phyloP scores from a whole-genome alignment of 2,797 vertebrate species.

The Holocentrus rufus region DNA sequence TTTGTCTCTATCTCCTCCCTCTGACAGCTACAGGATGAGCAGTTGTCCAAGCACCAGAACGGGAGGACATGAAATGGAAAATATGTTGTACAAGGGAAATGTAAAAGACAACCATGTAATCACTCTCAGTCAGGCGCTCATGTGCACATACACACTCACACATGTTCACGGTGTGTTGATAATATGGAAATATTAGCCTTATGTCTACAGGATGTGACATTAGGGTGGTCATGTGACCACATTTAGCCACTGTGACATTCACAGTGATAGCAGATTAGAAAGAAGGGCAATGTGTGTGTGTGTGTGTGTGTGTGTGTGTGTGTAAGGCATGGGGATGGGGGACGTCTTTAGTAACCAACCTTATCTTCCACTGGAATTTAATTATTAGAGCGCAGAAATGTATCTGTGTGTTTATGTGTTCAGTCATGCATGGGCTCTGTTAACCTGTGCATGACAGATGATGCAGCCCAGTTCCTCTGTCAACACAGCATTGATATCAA shows the following conservation, averaged over 20 bases:
- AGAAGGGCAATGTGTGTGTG: constrained; percentile 43
- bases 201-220: constrained; percentile 63
- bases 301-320: constrained; percentile 25
- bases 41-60: constrained; percentile 14
- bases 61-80: constrained; percentile 27
- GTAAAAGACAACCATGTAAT: background rate
- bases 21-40: constrained; percentile 36
- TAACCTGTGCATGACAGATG: constrained; percentile 24
- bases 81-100: constrained; percentile 25
- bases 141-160: constrained; percentile 12
- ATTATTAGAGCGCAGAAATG: constrained; percentile 59
- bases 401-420: constrained; percentile 37
- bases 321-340: background rate
- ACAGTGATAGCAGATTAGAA: constrained; percentile 52
- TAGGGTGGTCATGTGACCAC: constrained; percentile 29
- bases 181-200: constrained; percentile 41
- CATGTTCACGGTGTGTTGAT: constrained; percentile 6
- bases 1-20: constrained; percentile 45
- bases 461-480: constrained; percentile 3
- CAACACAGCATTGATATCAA: too few relatives aligned
- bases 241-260: constrained; percentile 66
- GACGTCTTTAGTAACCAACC: constrained; percentile 30
- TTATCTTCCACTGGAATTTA: constrained; percentile 58
- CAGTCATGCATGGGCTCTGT: constrained; percentile 16
- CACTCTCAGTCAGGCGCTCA: background rate